Evolutionary conservation across 1,140 invertebrate genomes (phyloP).

Genomic region (Bacillus rossius): DNA sequence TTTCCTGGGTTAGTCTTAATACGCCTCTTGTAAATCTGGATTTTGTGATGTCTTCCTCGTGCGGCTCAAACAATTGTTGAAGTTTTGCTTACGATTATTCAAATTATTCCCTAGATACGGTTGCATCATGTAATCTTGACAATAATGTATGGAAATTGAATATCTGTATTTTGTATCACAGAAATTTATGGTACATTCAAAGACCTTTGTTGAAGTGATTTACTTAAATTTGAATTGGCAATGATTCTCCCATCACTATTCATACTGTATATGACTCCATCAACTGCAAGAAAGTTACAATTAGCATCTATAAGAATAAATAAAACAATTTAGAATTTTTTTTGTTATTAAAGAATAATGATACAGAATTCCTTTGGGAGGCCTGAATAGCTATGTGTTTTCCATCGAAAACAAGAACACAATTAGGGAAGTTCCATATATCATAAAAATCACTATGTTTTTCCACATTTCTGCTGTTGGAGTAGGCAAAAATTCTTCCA

Average conservation of each 20-base stretch:
- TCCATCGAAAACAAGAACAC: constrained; percentile 37
- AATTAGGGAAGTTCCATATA: constrained; percentile 40
- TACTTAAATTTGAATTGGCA: neutral
- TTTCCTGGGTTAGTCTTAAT: constrained; percentile 9
- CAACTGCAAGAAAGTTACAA: neutral
- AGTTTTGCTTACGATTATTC: too few relatives aligned
- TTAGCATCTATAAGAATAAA: constrained; percentile 8
- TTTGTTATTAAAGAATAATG: constrained; percentile 40
- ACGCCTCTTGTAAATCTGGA: neutral
- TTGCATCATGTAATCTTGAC: constrained; percentile 17
- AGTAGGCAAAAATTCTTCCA: too few relatives aligned
- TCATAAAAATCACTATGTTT: constrained; percentile 28
- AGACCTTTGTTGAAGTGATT: too few relatives aligned
- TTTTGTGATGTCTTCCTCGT: too few relatives aligned
- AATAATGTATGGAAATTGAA: constrained; percentile 17
- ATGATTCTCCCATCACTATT: constrained; percentile 7
- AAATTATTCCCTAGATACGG: constrained; percentile 3
- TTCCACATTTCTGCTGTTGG: constrained; percentile 17
- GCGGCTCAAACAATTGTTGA: too few relatives aligned
- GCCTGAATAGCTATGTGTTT: constrained; percentile 39
- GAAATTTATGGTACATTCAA: constrained; percentile 11
- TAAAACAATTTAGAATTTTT: constrained; percentile 36
- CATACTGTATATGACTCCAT: neutral
- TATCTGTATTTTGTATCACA: constrained; percentile 18
- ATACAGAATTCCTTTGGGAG: too few relatives aligned